Evolutionary conservation across 92 coral and sea anemone genomes (phyloP).

Genomic region (Pocillopora meandrina): DNA sequence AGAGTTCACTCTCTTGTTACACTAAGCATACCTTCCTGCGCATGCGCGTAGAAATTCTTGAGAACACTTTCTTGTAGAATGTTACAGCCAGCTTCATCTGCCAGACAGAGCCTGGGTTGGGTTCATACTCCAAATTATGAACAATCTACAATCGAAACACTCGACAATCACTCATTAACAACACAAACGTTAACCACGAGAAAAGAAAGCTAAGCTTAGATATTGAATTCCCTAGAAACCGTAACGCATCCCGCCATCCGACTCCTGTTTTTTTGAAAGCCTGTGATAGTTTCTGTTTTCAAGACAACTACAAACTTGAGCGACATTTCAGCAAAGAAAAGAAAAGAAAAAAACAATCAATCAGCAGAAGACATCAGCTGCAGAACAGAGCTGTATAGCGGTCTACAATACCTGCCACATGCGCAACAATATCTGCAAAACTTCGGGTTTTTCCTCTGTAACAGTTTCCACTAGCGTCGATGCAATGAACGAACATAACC

Average conservation of each 20-base stretch:
- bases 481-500: slow-evolving; percentile 71
- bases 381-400: neutral
- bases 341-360: neutral
- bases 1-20: neutral
- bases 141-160: slow-evolving; percentile 57
- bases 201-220: neutral
- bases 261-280: neutral
- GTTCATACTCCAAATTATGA: slow-evolving; percentile 54
- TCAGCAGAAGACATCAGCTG: neutral
- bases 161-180: neutral
- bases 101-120: slow-evolving; percentile 71
- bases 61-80: slow-evolving; percentile 68
- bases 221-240: neutral
- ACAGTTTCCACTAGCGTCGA: slow-evolving; percentile 88
- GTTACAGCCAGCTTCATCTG: slow-evolving; percentile 73
- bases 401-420: slow-evolving; percentile 73
- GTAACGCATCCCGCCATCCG: too few relatives aligned
- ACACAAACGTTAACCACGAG: neutral
- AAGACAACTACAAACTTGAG: too few relatives aligned
- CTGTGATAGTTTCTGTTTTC: too few relatives aligned
- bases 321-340: neutral
- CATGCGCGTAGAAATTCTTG: slow-evolving; percentile 38
- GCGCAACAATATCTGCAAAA: slow-evolving; percentile 70
- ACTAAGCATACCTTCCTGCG: slow-evolving; percentile 18
- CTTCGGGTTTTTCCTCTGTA: slow-evolving; percentile 89